Base-by-base conservation (phyloP, 2,888 invertebrate species). In the Campoplex capitator region DNA sequence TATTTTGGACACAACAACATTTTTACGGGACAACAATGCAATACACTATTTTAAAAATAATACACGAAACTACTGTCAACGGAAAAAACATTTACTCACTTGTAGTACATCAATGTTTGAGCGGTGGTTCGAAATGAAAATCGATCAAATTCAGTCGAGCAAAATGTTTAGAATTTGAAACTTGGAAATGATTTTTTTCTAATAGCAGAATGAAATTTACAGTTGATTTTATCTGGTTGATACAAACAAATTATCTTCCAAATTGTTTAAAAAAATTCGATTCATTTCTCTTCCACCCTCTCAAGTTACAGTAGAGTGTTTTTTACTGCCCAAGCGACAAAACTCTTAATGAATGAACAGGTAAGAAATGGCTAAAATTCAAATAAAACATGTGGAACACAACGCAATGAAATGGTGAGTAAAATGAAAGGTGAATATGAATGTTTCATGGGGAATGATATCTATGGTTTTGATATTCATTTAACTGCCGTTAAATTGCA, bases 331-430 rank as follows among this genome's bases (percentile, higher is more conserved):
- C 16, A 62, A 62, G 32, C 32, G 32, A 32, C 13, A 32, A 32
- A 32, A 62, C 32, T 32, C 16, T 32, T 32, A 9, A 32, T 58
- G 16, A 62, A 62, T 11, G 0, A 62, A 32, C 7, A 16, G 62
- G 13, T 58, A 4, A 58, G 8, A 76, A 56, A 9, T 45, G 13
- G 62, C 11, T 76, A 45, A 32, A 38, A 38, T 48, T 1, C 32
- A 58, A 62, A 76, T 16, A 48, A 42, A 65, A 42, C 2, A 48
- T n/a, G 56, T 45, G 67, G 38, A 42, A 65, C 8, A 48, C 18
- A 65, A 16, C n/a, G 65, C 83, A 95, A 70, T n/a, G 1, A 78
- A 58, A 28, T 48, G 68, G 71, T 71, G 78, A 65, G 83, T 80
- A 56, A 80, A n/a, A 73, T 78, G 48, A 70, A 62, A 51, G 32